Evolutionary conservation across 1,140 invertebrate species (phyloP), one percentile per base, ranked within the genome.

Genomic region (Parasteatoda tepidariorum): DNA sequence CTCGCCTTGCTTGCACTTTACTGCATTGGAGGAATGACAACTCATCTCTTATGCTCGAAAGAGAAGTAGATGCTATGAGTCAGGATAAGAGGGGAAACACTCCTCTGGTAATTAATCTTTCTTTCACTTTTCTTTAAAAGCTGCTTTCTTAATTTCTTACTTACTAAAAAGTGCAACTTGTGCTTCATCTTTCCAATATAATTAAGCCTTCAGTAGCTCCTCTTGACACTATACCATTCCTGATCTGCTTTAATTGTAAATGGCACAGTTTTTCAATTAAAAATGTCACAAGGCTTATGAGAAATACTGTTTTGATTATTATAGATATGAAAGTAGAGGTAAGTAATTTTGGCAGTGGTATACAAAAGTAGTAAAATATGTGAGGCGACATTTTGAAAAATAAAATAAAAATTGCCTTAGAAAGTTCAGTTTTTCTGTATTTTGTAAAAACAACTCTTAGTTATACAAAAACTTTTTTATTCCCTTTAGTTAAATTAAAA

Each of bases 31-130:
- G 94, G 84, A 91, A 94, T 13, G 95, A 97, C 89, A 96, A 96
- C 90, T 94, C 94, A 55, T 95, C 94, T 86, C 91, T 94, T 86
- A 91, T 96, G 62, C 89, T 98, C 55, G 95, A 97, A 88, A 93
- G 93, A 30, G 96, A 98, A 91, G 93, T 98, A 4, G 96, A 98
- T 91, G 94, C 96, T 85, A 91, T 97, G 26, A 93, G 94, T 86
- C 93, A 95, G 86, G 97, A 98, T 89, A 92, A 93, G 85, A 93
- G 95, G 85, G 95, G 96, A 38, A 94, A 93, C 85, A 98, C 96
- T 0, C 96, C 97, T 61, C 90, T 98, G 88, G 95, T 96, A 89
- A 89, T 88, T 84, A n/a, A 24, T 3, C 15, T 33, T 57, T 71
- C 2, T 62, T 7, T n/a, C n/a, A n/a, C n/a, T n/a, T 54, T 54